Conservation (phyloP, 2,888 invertebrate species). For the Petrolisthes cinctipes region DNA sequence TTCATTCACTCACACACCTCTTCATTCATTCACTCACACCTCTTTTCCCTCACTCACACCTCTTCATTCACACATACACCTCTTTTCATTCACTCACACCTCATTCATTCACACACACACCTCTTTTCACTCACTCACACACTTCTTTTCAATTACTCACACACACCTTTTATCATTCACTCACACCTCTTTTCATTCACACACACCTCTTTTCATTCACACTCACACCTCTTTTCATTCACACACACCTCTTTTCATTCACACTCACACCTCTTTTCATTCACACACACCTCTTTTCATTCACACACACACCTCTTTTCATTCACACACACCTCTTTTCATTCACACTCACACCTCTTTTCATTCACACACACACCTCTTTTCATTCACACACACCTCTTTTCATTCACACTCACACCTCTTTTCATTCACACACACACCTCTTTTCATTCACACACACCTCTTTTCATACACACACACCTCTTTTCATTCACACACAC, state of each 20-base stretch:
- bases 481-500: neutral
- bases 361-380: neutral
- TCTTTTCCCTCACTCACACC: neutral
- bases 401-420: no score
- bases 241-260: neutral
- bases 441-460: neutral
- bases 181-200: neutral
- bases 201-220: neutral
- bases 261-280: no score
- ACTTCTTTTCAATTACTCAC: no score
- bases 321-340: neutral
- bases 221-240: no score
- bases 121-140: no score
- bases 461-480: neutral
- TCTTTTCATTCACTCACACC: no score
- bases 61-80: neutral
- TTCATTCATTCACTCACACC: neutral
- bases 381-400: no score
- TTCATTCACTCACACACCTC: neutral
- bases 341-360: no score
- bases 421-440: neutral
- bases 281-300: no score
- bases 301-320: neutral
- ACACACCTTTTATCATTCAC: neutral
- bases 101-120: no score